Conservation (phyloP, 2,888 invertebrate species). For the Vesta saturnalis region DNA sequence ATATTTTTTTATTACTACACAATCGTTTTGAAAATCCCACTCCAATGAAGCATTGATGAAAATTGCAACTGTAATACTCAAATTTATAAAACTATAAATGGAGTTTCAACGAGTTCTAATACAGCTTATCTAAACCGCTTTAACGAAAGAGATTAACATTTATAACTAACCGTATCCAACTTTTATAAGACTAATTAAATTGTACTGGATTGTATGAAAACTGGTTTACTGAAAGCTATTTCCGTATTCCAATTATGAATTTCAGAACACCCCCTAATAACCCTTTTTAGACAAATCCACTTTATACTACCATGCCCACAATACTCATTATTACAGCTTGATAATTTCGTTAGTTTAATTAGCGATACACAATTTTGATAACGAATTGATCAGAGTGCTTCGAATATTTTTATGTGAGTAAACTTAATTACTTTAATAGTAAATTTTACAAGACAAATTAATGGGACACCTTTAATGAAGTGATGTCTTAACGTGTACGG, state of each 20-base stretch:
- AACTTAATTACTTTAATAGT: background rate
- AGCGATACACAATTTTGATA: conserved; percentile 1
- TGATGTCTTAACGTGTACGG: conserved; percentile 2
- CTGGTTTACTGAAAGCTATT: conserved; percentile 17
- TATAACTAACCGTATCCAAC: conserved; percentile 32
- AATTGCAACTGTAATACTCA: conserved; percentile 17
- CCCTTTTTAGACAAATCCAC: conserved; percentile 15
- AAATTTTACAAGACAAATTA: conserved; percentile 13
- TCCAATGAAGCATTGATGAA: conserved; percentile 13
- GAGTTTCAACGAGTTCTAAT: conserved; percentile 31
- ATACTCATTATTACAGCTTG: conserved; percentile 10
- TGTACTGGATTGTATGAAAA: conserved; percentile 26
- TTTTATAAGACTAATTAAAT: conserved; percentile 34
- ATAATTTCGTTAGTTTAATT: conserved; percentile 15
- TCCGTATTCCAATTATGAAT: conserved; percentile 17
- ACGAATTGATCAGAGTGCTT: no score
- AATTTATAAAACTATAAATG: conserved; percentile 33
- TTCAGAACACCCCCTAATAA: conserved; percentile 10
- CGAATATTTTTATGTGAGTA: no score
- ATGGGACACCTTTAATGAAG: conserved; percentile 7
- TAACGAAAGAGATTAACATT: conserved; percentile 35
- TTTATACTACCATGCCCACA: background rate
- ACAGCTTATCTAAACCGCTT: conserved; percentile 28
- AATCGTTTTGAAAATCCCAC: conserved; percentile 25
- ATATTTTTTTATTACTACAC: conserved; percentile 37